A percentile compares a stretch with the other conserved stretches of the same genome.
Evolutionary conservation across 2,797 vertebrate genomes (phyloP).

Genomic region (Halcyon smyrnensis): DNA sequence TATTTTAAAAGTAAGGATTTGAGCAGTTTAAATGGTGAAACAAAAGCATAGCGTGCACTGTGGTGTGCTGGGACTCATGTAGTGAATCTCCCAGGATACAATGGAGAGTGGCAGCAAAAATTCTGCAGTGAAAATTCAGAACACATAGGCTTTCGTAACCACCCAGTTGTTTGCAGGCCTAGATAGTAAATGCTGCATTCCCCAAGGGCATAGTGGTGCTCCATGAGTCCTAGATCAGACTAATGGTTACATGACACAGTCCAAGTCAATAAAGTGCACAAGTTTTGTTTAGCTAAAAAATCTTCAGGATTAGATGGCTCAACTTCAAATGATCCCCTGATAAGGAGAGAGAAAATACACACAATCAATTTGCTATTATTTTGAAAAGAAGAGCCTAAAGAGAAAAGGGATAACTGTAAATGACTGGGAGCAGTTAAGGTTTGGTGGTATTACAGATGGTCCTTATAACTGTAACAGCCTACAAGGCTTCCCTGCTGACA

Average conservation of each 20-base stretch:
- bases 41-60: accelerated
- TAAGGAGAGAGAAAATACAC: constrained; percentile 23
- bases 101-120: accelerated
- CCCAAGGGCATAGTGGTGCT: background rate
- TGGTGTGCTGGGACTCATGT: accelerated
- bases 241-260: background rate
- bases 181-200: background rate
- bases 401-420: background rate
- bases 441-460: background rate
- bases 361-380: background rate
- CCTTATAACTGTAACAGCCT: background rate
- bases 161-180: background rate
- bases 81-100: background rate
- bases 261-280: constrained; percentile 6
- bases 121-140: background rate
- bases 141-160: accelerated
- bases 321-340: constrained; percentile 28
- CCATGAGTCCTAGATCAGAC: background rate
- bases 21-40: background rate
- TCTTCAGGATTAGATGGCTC: constrained; percentile 39
- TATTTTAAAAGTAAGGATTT: background rate
- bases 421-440: background rate
- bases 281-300: constrained; percentile 43
- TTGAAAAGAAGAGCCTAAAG: background rate
- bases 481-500: background rate